Evolutionary conservation across 2,888 invertebrate genomes (phyloP), one percentile per base, ranked within the genome.

Genomic region (Agonum fuliginosum): DNA sequence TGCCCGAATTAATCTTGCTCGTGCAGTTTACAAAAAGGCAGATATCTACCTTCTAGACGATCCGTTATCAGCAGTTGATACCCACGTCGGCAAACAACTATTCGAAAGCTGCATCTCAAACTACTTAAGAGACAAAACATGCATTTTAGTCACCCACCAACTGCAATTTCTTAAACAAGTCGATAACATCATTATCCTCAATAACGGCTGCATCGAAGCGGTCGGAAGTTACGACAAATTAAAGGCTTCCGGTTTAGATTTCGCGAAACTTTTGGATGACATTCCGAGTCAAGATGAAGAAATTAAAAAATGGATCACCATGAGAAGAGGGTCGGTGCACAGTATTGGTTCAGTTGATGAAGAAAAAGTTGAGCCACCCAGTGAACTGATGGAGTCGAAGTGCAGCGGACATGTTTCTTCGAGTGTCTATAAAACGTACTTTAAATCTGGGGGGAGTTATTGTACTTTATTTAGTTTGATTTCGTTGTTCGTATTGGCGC

Each of bases 11-110:
- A 94, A 94, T 85, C 87, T 96, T 67, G 95, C 94, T 0, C 88
- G 95, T 82, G 91, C 93, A 5, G 88, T 95, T 67, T 95, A 95
- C 83, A 91, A 91, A 81, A 89, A 93, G 81, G 94, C 94, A 0
- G 95, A 95, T 82, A 89, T 95, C 48, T 95, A 95, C 83, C 87
- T 95, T 22, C 85, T 95, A 62, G 95, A 96, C 82, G 95, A 96
- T 85, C 95, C 95, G 0, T 86, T 95, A 27, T 94, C 94, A 22
- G 95, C 95, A 0, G 95, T 95, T 0, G 96, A 96, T 83, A 89
- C 93, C 0, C 91, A 92, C 79, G 95, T 95, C 0, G 93, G 93
- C 0, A 89, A 91, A 74, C 91, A 93, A 82, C 85, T 93, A 8
- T 95, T 94, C 85, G 91, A 94, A 30, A 90, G 90, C 82, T 95